Base-by-base conservation (phyloP, 2,888 invertebrate genomes). In the Cotesia congregata region DNA sequence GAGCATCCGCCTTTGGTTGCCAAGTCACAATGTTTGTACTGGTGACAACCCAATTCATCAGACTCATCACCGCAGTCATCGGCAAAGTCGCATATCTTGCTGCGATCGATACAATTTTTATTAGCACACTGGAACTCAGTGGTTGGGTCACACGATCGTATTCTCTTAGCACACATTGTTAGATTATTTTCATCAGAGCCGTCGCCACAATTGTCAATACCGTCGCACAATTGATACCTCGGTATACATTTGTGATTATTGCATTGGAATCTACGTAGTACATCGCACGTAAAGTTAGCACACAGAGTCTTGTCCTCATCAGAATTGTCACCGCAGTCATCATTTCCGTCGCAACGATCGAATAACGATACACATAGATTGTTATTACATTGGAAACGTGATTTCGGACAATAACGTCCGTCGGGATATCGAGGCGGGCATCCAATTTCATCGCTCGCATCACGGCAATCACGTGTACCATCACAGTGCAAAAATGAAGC, bases 121-220 rank as follows among this genome's bases (percentile, higher is more conserved):
- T 97, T 97, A 75, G 96, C 95, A 90, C 98, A 98, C 86, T 95
- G 94, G 90, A 95, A 97, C 90, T 98, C 96, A 5, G 93, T 91
- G 82, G 93, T 92, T 0, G 93, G 92, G 85, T 96, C 95, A 88
- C 96, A 96, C 0, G 95, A 93, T 82, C 94, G 93, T 72, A 93
- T 92, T 79, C 94, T 93, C n/a, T 92, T 91, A 1, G 94, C 93
- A 87, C 97, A 97, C 75, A 97, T 90, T 0, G 97, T 97, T 93
- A 97, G 95, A 90, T 97, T 97, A 90, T 97, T 97, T 90, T 98
- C 98, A 90, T 98, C 98, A 0, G 96, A 96, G 6, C 97, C 97
- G 89, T 98, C 98, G 60, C 96, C 96, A 89, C 98, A 98, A 89
- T 98, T 97, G 89, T 97, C 96, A 17, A 95, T 92, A 41, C 96